Evolutionary conservation across 1,140 invertebrate species (phyloP), one percentile per base, ranked within the genome.

Genomic region (Zaprionus inermis): DNA sequence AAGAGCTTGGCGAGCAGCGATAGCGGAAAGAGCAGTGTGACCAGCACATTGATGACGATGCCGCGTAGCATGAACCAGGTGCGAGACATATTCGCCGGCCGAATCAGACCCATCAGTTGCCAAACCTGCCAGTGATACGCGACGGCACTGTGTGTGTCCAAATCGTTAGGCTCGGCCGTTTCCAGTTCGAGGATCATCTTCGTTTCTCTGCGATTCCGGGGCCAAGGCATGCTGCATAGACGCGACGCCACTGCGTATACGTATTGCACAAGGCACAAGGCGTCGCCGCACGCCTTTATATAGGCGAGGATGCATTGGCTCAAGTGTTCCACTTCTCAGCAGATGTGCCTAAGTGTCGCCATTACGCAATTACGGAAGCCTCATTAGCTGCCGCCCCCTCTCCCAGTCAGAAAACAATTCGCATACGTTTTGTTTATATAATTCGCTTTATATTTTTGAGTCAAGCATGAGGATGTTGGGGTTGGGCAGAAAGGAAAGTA

Each of bases 1-100:
- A 91, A 68, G 7, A 91, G 77, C 11, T 79, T 67, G 7, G 72
- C 68, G 11, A 89, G 9, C 11, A 91, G 73, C 22, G 85, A 81
- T 11, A 88, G 9, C 1, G 90, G 90, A 64, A 91, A 91, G 0
- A 91, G 54, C 9, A 91, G 3, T 4, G 90, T 91, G 7, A 88
- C 82, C 20, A 82, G 12, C 3, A 51, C n/a, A 51, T 91, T 91
- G 16, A 91, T 41, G 0, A 36, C 0, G 9, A 90, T 16, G 0
- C 69, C 44, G 28, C 82, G 91, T 3, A 54, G 0, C 5, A 41
- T 12, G 41, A 78, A 86, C 5, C 5, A 1, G 2, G 9, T 0
- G 1, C 44, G 20, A 1, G 58, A n/a, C 7, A 67, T 38, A 0
- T 60, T 44, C 18, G 44, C 1, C 2, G 76, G 76, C 5, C 44